Evolutionary conservation across 2,113 vertebrate genomes (phyloP).

Genomic region (Nesoenas mayeri): DNA sequence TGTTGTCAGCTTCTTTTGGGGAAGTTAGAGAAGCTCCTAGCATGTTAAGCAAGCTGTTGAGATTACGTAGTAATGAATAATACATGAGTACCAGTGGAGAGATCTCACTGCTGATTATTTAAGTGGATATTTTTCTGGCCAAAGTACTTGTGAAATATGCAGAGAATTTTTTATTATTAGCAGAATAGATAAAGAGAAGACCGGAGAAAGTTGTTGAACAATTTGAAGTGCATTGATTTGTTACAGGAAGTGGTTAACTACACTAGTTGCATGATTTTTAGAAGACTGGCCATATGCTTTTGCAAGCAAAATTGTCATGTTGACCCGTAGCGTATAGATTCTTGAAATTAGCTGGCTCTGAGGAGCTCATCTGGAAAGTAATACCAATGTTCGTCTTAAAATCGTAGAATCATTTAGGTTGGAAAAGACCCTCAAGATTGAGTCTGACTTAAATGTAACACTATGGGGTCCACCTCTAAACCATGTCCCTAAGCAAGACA

Average conservation of each 20-base stretch:
- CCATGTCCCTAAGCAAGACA: too few relatives aligned
- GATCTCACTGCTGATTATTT: slow-evolving; percentile 37
- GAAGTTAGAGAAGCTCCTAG: slow-evolving; percentile 35
- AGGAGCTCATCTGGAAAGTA: neutral
- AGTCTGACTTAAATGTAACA: too few relatives aligned
- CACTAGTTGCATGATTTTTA: neutral
- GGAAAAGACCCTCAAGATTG: too few relatives aligned
- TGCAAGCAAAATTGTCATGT: neutral
- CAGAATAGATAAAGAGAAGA: neutral
- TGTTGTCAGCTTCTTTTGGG: slow-evolving; percentile 35
- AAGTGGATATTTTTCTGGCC: slow-evolving; percentile 30
- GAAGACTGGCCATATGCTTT: neutral
- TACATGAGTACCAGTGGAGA: neutral
- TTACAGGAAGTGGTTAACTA: neutral
- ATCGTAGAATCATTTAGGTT: too few relatives aligned
- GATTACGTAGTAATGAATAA: slow-evolving; percentile 27
- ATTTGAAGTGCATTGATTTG: neutral
- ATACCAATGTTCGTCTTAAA: neutral
- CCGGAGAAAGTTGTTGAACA: neutral
- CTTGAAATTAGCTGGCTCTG: neutral
- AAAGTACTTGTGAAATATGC: neutral
- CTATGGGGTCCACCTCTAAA: too few relatives aligned
- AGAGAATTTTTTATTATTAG: neutral
- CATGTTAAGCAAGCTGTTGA: slow-evolving; percentile 28
- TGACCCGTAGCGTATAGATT: neutral